These are phyloP conservation scores for Meteorus colon DNA, from an alignment of 2,888 invertebrate genomes.

Conservation along the genomic window DNA sequence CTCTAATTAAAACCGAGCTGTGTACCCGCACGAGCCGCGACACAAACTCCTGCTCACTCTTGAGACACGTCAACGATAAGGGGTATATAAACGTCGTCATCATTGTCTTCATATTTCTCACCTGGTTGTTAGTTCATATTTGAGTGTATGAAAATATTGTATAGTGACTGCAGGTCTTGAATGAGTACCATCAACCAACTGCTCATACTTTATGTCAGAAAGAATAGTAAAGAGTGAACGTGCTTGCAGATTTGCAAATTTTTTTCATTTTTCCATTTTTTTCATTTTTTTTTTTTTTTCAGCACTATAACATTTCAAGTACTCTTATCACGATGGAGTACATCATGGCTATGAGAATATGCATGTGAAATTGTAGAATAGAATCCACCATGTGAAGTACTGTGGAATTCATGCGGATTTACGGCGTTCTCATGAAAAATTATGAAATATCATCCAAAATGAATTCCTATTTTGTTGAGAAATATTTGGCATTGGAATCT, in stretches of 20 bases:
- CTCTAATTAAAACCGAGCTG: constrained; percentile 65
- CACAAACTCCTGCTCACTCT: background rate
- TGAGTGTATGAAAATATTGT: background rate
- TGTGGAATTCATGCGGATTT: no score
- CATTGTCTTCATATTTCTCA: constrained; percentile 2
- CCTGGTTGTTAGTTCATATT: background rate
- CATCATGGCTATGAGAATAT: no score
- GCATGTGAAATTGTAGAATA: no score
- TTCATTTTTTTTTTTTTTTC: background rate
- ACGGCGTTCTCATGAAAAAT: no score
- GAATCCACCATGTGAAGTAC: no score
- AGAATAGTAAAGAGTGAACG: background rate
- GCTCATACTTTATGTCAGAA: background rate
- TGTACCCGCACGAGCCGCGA: constrained; percentile 32
- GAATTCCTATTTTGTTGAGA: no score
- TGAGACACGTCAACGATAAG: constrained; percentile 20
- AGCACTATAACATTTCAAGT: background rate
- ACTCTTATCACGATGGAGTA: no score
- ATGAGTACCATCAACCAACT: background rate
- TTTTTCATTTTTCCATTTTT: background rate
- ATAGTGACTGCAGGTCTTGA: background rate
- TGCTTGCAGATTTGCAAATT: background rate
- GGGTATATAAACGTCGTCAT: constrained; percentile 19
- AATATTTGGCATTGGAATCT: no score
- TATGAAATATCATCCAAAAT: no score